Conservation (phyloP, 2,797 vertebrate genomes). For the Paramormyrops hopkinsi region DNA sequence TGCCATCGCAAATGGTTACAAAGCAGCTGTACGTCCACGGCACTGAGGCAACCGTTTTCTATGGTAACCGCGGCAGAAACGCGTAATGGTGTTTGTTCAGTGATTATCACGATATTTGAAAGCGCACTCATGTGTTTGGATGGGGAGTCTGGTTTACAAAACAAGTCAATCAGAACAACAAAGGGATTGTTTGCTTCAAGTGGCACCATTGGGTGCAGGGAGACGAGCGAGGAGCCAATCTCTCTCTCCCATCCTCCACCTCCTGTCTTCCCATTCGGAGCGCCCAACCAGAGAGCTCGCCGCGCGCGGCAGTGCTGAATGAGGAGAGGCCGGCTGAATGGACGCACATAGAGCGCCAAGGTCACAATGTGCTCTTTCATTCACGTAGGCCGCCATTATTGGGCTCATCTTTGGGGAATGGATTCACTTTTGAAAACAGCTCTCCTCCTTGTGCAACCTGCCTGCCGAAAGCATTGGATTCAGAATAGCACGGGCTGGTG, state of each 20-base stretch:
- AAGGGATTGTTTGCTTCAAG: constrained; percentile 9
- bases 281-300: neutral
- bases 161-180: constrained; percentile 21
- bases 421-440: constrained; percentile 1
- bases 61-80: neutral
- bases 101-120: neutral
- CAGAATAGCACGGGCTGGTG: neutral
- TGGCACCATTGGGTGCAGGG: neutral
- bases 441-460: neutral
- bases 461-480: neutral
- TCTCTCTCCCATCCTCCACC: neutral
- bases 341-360: constrained; percentile 3
- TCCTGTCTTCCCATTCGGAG: constrained; percentile 15
- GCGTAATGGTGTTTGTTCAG: neutral
- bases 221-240: neutral
- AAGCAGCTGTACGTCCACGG: neutral
- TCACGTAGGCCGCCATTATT: neutral
- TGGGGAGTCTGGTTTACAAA: constrained; percentile 13
- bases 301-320: neutral
- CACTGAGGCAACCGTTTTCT: neutral
- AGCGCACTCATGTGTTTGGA: neutral
- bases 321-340: constrained; percentile 14
- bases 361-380: constrained; percentile 22
- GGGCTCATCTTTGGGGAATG: neutral
- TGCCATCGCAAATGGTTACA: neutral